Conservation (phyloP, 92 coral and sea anemone genomes). For the Parazoanthus darwini region DNA sequence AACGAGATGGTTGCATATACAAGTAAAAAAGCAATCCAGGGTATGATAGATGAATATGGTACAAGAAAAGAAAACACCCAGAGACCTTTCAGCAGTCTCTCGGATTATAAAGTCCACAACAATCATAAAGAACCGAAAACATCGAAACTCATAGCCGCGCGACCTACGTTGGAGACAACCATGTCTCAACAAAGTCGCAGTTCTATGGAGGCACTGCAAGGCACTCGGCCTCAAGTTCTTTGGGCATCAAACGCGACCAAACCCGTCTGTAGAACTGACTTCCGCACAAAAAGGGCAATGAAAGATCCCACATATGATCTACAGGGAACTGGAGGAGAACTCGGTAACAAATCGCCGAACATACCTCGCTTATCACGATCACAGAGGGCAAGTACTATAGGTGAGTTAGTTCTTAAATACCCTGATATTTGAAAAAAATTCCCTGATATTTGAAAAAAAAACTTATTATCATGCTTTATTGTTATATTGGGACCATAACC, state of each 20-base stretch:
- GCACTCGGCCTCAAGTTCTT: not conserved
- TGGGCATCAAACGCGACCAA: not conserved
- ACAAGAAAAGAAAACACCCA: not conserved
- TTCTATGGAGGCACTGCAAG: not conserved
- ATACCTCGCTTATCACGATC: not conserved
- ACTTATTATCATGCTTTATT: too few relatives aligned
- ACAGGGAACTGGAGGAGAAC: not conserved
- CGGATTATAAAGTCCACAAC: not conserved
- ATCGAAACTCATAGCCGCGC: not conserved
- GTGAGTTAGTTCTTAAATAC: not conserved
- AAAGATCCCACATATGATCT: not conserved
- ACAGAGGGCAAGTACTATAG: conserved; percentile 2
- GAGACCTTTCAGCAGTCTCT: not conserved
- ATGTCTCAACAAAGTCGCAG: not conserved
- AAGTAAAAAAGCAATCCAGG: not conserved
- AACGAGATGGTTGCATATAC: too few relatives aligned
- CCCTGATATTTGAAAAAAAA: too few relatives aligned
- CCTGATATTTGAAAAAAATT: too few relatives aligned
- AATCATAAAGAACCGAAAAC: not conserved
- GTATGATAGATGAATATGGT: not conserved
- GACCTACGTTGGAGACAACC: not conserved
- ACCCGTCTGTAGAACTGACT: too few relatives aligned
- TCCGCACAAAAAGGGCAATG: not conserved
- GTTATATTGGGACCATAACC: too few relatives aligned
- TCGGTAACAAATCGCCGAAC: not conserved